Evolutionary conservation across 2,113 vertebrate species (phyloP).

Genomic region (Rallus limicola): DNA sequence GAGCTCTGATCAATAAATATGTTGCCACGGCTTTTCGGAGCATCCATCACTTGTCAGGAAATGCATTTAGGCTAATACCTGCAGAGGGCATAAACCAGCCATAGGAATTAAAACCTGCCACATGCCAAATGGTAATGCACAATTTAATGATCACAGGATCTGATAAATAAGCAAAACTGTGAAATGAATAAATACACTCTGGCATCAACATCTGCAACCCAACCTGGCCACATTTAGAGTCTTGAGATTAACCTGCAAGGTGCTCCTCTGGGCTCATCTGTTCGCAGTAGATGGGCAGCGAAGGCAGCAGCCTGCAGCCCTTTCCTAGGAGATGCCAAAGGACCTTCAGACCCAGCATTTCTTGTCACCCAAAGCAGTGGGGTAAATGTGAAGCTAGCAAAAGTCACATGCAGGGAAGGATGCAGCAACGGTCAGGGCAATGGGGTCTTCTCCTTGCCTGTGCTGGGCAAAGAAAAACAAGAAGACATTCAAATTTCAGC

Average conservation of each 20-base stretch:
- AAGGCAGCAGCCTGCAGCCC: background rate
- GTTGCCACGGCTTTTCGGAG: slow-evolving; percentile 8
- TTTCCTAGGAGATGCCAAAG: background rate
- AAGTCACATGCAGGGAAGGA: background rate
- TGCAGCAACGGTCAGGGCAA: background rate
- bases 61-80: slow-evolving; percentile 69
- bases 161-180: slow-evolving; percentile 69
- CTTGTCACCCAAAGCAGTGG: background rate
- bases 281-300: background rate
- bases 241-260: slow-evolving; percentile 19
- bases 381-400: background rate
- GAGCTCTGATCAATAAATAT: slow-evolving; percentile 67
- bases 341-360: background rate
- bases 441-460: background rate
- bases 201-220: slow-evolving; percentile 44
- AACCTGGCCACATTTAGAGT: background rate
- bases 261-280: background rate
- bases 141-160: slow-evolving; percentile 62
- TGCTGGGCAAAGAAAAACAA: background rate
- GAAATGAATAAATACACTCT: slow-evolving; percentile 61
- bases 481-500: background rate
- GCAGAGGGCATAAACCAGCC: slow-evolving; percentile 55
- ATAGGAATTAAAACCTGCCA: slow-evolving; percentile 64
- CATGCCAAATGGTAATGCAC: slow-evolving; percentile 70
- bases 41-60: slow-evolving; percentile 65